phyloP scores from a whole-genome alignment of 2,888 invertebrate species.

The Axea sp. region DNA sequence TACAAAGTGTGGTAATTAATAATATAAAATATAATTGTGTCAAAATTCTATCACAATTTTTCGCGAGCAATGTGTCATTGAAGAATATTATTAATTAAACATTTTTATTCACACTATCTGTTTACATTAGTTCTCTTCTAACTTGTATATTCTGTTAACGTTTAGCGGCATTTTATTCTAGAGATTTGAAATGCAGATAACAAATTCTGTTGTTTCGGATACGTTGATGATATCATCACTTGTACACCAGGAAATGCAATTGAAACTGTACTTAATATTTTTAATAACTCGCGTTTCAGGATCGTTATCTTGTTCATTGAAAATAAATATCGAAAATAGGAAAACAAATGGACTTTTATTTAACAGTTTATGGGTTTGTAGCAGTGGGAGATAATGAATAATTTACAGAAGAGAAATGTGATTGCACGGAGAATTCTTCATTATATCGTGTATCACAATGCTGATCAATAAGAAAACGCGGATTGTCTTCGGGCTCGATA shows the following conservation, averaged over 20 bases:
- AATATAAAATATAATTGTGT: too few species aligned
- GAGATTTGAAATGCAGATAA: conserved; percentile 23
- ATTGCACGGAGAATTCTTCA: conserved; percentile 20
- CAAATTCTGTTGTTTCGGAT: conserved; percentile 21
- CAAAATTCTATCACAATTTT: too few species aligned
- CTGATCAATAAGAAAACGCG: conserved; percentile 32
- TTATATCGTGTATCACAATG: conserved; percentile 32
- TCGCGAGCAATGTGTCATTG: too few species aligned
- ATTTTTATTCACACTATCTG: too few species aligned
- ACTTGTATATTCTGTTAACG: too few species aligned
- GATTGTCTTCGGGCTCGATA: conserved; percentile 17
- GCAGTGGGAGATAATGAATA: conserved; percentile 31
- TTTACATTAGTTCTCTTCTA: too few species aligned
- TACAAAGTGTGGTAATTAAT: too few species aligned
- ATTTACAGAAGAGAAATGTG: conserved; percentile 27
- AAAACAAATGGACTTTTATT: conserved; percentile 29
- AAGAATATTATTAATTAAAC: too few species aligned
- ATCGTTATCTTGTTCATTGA: conserved; percentile 1
- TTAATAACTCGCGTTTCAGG: conserved; percentile 15
- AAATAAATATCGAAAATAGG: conserved; percentile 32
- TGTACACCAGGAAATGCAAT: conserved; percentile 17
- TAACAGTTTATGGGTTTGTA: conserved; percentile 2
- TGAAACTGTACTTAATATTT: conserved; percentile 30
- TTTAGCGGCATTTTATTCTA: conserved; percentile 25
- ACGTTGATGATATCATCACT: conserved; percentile 39